phyloP scores from a whole-genome alignment of 2,797 vertebrate genomes.

The Poeciliopsis presidionis region DNA sequence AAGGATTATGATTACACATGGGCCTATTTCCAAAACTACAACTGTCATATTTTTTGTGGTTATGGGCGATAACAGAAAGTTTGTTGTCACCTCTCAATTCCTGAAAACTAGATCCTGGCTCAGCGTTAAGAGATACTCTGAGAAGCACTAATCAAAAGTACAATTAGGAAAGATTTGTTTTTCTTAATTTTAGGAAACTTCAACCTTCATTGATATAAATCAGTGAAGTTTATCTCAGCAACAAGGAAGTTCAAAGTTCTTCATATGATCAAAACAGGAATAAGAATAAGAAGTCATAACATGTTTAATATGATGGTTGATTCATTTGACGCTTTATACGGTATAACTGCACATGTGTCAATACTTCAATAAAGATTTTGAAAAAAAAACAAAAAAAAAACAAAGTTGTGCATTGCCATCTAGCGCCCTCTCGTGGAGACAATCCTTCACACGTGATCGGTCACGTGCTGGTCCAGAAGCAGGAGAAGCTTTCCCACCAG shows the following conservation, averaged over 20 bases:
- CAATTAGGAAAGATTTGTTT: not conserved
- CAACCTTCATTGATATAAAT: too few species aligned
- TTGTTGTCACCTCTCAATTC: not conserved
- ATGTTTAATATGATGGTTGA: not conserved
- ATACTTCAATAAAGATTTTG: not conserved
- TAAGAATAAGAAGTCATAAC: too few species aligned
- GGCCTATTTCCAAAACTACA: not conserved
- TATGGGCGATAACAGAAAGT: not conserved
- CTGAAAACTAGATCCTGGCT: not conserved
- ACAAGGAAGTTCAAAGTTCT: too few species aligned
- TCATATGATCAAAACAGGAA: too few species aligned
- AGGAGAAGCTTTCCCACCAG: not conserved
- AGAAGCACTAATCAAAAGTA: not conserved
- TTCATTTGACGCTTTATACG: not conserved
- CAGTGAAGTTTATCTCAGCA: too few species aligned
- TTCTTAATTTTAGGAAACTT: not conserved
- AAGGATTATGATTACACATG: not conserved
- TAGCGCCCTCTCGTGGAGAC: not conserved
- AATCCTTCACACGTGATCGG: not conserved
- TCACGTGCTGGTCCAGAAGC: not conserved
- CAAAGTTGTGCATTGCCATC: not conserved
- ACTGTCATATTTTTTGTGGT: not conserved
- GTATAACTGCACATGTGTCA: not conserved
- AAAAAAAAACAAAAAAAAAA: too few species aligned
- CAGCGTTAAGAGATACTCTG: not conserved